Percentiles rank a stretch among this genome's conserved stretches.
phyloP scores from a whole-genome alignment of 1,140 invertebrate genomes.

The Catajapyx aquilonaris region DNA sequence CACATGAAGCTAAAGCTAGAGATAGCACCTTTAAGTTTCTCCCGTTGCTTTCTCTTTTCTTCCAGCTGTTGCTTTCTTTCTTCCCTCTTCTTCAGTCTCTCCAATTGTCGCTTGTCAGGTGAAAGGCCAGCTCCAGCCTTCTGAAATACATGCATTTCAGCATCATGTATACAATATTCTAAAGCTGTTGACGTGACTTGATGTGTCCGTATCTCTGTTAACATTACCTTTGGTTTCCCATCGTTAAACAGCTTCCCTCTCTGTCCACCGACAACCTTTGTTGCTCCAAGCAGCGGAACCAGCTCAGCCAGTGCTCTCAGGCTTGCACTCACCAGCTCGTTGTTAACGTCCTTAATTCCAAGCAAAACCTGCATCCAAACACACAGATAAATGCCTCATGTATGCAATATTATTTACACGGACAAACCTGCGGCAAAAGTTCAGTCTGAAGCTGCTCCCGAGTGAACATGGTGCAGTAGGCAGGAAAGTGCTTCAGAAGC shows the following conservation, averaged over 20 bases:
- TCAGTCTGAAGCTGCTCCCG: conserved; percentile 40
- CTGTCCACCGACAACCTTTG: conserved; percentile 56
- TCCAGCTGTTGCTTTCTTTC: neutral
- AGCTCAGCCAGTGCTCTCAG: conserved; percentile 54
- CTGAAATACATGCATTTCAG: too few species aligned
- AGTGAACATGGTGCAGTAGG: conserved; percentile 42
- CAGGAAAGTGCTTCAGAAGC: conserved; percentile 43
- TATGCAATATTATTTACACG: conserved; percentile 12
- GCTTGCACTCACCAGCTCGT: conserved; percentile 53
- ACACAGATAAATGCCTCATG: neutral
- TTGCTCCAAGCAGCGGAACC: conserved; percentile 57
- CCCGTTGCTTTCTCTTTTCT: neutral
- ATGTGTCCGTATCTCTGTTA: neutral
- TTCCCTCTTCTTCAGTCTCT: neutral
- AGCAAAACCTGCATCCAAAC: conserved; percentile 38
- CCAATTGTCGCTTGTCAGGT: too few species aligned
- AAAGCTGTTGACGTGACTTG: too few species aligned
- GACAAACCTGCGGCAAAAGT: conserved; percentile 43
- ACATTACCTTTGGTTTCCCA: conserved; percentile 36
- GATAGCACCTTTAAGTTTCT: neutral
- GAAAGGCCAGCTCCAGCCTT: too few species aligned
- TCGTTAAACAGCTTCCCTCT: conserved; percentile 58
- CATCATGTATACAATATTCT: too few species aligned
- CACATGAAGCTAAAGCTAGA: too few species aligned
- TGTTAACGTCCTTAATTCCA: conserved; percentile 60